Base-by-base conservation (phyloP, 2,888 invertebrate species). In the Chromoteleia sp. region DNA sequence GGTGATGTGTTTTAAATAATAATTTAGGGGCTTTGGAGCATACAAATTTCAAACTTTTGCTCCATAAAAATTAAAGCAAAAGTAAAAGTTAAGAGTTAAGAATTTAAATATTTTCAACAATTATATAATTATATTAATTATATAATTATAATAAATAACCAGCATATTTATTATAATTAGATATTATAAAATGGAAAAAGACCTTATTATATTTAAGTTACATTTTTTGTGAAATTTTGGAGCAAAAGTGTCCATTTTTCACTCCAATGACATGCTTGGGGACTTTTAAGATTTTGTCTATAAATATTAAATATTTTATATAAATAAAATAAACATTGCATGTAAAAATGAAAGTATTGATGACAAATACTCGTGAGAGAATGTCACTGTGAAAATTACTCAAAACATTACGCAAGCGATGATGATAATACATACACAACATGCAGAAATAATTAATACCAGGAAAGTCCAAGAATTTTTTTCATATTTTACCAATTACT, bases 391-490 rank as follows among this genome's bases (percentile, higher is more conserved):
- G 29, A 33, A 56, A 58, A 50, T 45, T 36, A 71, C 21, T 15
- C 15, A 39, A 52, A 76, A 68, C 17, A 19, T 50, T 59, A 76
- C 41, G 30, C 52, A 68, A 76, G 61, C 76, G 21, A 67, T 58
- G 58, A 75, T 67, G 56, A 75, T 41, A 75, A 56, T 58, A 48
- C 30, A 45, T 63, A 74, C 58, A 71, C 61, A 65, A n/a, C 67
- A 75, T 67, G 59, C 67, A 58, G 14, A 67, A 65, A 75, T 56
- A 52, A 56, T 65, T 63, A 65, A 45, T 29, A 19, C 29, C 15
- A 14, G 17, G 25, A 43, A 63, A 74, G 30, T 56, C 30, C 52
- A 73, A 61, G 50, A 73, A 30, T 25, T 36, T 45, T 3, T 10
- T 29, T 50, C 5, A 36, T 10, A n/a, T n/a, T n/a, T n/a, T n/a